Evolutionary conservation across 1,140 invertebrate species (phyloP).

Genomic region (Pantala flavescens): DNA sequence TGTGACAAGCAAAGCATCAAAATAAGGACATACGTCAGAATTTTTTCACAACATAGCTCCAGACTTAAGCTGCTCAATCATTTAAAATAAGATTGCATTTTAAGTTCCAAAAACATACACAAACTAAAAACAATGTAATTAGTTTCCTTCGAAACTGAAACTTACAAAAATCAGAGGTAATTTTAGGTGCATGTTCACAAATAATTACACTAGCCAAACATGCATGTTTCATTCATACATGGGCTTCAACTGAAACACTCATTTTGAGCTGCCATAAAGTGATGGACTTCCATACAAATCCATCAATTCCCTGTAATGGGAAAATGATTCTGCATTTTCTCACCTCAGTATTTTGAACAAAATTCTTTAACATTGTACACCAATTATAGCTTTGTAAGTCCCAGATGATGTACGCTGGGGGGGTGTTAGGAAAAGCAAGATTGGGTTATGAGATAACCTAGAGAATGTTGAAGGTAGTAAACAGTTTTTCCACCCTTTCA

Average conservation of each 20-base stretch:
- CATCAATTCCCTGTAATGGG: background rate
- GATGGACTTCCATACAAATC: background rate
- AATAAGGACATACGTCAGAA: background rate
- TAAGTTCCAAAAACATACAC: conserved; percentile 1
- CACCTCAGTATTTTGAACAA: background rate
- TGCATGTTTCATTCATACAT: background rate
- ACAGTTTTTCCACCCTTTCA: background rate
- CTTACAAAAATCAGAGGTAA: background rate
- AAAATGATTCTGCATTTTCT: background rate
- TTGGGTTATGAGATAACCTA: background rate
- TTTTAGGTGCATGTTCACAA: background rate
- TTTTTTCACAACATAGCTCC: conserved; percentile 7
- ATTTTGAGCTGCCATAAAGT: background rate
- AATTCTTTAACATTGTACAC: background rate
- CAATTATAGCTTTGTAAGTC: background rate
- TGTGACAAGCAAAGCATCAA: background rate
- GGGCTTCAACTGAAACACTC: background rate
- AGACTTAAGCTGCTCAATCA: background rate
- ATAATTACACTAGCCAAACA: background rate
- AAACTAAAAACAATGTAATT: background rate
- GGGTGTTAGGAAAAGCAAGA: background rate
- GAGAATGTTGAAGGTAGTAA: background rate
- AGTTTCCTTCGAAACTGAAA: background rate
- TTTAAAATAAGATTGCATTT: background rate
- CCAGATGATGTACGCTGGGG: background rate